Percentiles rank a stretch among this genome's conserved stretches.
Evolutionary conservation across 2,888 invertebrate genomes (phyloP).

Genomic region (Xestia c-nigrum): DNA sequence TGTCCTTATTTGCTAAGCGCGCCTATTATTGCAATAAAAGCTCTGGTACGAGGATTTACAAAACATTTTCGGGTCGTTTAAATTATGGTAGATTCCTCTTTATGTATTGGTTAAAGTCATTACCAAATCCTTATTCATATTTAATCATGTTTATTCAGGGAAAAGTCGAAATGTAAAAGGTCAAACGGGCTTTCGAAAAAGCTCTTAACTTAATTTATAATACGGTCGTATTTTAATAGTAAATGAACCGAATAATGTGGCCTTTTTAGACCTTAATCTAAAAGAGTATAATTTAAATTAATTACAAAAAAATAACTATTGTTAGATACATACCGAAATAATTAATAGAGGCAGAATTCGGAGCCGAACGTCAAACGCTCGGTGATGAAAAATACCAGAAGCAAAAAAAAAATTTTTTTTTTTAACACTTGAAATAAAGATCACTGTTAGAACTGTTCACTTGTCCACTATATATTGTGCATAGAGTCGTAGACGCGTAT

Average conservation of each 20-base stretch:
- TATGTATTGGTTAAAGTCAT: slow-evolving; percentile 23
- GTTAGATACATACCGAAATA: slow-evolving; percentile 62
- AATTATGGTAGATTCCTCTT: slow-evolving; percentile 2
- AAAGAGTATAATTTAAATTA: neutral
- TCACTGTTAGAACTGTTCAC: slow-evolving; percentile 72
- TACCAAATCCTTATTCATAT: slow-evolving; percentile 21
- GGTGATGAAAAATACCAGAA: slow-evolving; percentile 34
- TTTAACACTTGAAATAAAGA: slow-evolving; percentile 53
- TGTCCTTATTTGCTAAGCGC: slow-evolving; percentile 7
- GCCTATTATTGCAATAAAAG: slow-evolving; percentile 3
- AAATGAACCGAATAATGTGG: slow-evolving; percentile 13
- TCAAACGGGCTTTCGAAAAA: slow-evolving; percentile 27
- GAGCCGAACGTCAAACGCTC: slow-evolving; percentile 43
- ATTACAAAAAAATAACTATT: slow-evolving; percentile 12
- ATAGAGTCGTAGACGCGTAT: slow-evolving; percentile 70
- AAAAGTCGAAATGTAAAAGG: slow-evolving; percentile 31
- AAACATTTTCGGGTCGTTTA: neutral
- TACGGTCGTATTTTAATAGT: neutral
- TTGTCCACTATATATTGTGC: slow-evolving; percentile 71
- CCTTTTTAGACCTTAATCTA: neutral
- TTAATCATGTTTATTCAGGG: slow-evolving; percentile 18
- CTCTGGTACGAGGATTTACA: neutral
- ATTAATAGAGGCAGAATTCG: slow-evolving; percentile 35
- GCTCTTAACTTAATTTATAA: slow-evolving; percentile 20
- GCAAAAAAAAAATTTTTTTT: slow-evolving; percentile 22